These are phyloP conservation scores for Callopanchax toddi DNA, from an alignment of 2,113 vertebrate genomes.

Conservation along the genomic window DNA sequence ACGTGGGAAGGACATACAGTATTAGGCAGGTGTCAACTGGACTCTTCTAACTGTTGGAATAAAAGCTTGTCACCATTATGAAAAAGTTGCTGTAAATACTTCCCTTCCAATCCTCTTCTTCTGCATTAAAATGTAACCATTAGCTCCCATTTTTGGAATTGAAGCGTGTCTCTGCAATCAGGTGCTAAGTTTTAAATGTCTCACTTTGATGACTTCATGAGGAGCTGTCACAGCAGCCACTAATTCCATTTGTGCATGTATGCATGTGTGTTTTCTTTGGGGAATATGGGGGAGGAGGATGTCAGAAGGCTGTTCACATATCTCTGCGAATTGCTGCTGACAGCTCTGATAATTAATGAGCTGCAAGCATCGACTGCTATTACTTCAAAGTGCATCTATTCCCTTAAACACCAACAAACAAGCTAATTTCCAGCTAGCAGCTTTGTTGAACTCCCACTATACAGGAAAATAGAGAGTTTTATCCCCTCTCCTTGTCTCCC, in stretches of 20 bases:
- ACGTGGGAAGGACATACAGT: constrained; percentile 45
- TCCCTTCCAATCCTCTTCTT: neutral
- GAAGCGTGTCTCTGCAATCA: constrained; percentile 32
- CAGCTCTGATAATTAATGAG: constrained; percentile 67
- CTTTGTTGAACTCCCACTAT: constrained; percentile 35
- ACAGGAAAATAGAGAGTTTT: constrained; percentile 59
- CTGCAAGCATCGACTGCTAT: constrained; percentile 51
- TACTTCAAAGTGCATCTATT: constrained; percentile 57
- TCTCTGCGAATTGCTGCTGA: constrained; percentile 58
- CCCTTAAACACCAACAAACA: constrained; percentile 53
- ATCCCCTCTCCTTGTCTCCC: constrained; percentile 45
- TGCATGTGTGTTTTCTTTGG: constrained; percentile 50
- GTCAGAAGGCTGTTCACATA: constrained; percentile 48
- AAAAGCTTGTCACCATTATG: constrained; percentile 48
- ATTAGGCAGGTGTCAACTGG: constrained; percentile 69
- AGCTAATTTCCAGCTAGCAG: constrained; percentile 40
- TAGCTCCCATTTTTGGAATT: neutral
- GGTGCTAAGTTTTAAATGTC: constrained; percentile 36
- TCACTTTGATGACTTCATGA: constrained; percentile 10
- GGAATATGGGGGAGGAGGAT: constrained; percentile 36
- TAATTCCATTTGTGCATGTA: constrained; percentile 54
- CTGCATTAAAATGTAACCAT: constrained; percentile 16
- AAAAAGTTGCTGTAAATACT: constrained; percentile 30
- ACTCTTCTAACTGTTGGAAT: constrained; percentile 38
- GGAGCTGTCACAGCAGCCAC: constrained; percentile 52